Percentiles rank a stretch among this genome's conserved stretches.
These are phyloP conservation scores for Hippocampus abdominalis DNA, from an alignment of 2,113 vertebrate species.

Conservation along the genomic window DNA sequence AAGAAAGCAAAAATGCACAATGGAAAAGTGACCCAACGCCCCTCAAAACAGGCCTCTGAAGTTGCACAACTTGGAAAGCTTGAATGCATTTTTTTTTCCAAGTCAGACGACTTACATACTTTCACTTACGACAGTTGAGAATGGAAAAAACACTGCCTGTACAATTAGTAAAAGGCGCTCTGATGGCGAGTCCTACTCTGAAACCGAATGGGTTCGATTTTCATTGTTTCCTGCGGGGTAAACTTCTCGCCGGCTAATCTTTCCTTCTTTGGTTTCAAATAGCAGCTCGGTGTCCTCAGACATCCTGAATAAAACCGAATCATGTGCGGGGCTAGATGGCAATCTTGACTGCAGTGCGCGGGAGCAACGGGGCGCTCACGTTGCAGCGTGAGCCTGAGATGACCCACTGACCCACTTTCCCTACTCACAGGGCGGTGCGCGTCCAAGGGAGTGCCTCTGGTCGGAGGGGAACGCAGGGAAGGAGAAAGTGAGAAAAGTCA, in stretches of 20 bases:
- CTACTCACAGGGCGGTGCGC: constrained; percentile 30
- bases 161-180: too few species aligned
- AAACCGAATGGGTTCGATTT: too few species aligned
- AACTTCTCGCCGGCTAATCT: background rate
- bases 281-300: background rate
- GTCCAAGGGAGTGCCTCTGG: constrained; percentile 49
- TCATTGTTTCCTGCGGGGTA: too few species aligned
- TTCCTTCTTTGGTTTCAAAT: background rate
- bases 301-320: constrained; percentile 12
- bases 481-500: constrained; percentile 17
- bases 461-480: constrained; percentile 27
- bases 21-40: too few species aligned
- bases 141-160: too few species aligned
- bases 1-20: too few species aligned
- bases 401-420: constrained; percentile 75
- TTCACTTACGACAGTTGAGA: too few species aligned
- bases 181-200: too few species aligned
- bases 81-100: too few species aligned
- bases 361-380: constrained; percentile 41
- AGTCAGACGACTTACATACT: too few species aligned
- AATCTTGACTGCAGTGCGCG: constrained; percentile 21
- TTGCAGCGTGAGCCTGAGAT: constrained; percentile 53
- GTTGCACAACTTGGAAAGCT: too few species aligned
- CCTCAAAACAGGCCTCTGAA: too few species aligned
- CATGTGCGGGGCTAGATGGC: constrained; percentile 14